Base-by-base conservation (phyloP, 2,113 vertebrate genomes). In the Rhynchomys soricoides region DNA sequence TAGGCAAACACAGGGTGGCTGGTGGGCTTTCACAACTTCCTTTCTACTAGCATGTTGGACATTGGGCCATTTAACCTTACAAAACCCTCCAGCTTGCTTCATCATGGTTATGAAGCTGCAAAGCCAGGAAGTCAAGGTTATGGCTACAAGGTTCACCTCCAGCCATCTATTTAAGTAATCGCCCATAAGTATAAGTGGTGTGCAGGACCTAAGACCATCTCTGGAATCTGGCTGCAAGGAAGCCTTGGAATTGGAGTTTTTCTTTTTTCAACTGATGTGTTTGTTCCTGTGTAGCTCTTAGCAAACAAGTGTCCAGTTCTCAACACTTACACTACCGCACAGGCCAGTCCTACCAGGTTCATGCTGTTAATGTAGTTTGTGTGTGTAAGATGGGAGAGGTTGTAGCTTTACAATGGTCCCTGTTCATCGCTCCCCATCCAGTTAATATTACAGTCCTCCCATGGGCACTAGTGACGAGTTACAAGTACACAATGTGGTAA, bases 161-260 rank as follows among this genome's bases (percentile, higher is more conserved):
- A 66, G 71, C 3, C 7, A 68, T 43, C 37, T 0, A 3, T 31
- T 62, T 50, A 10, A 37, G 78, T 43, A 75, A 37, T 19, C 50
- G 85, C 75, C 78, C 10, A 7, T 4, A 22, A 45, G 64, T 29
- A 1, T 4, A 37, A 45, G 22, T 71, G 62, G 17, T 79, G 55
- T 68, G 78, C 29, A 24, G 52, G 22, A 73, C n/a, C 40, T 66
- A 40, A 77, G 85, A 50, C 71, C 95, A 78, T 43, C n/a, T 55
- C 43, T 64, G 82, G 68, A 89, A 57, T 50, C 64, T 92, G 70
- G 62, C n/a, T 87, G 34, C n/a, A 68, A 97, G 13, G 57, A 19
- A 43, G 43, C 83, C 66, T 94, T 70, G 79, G 96, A 50, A 85
- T 50, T 91, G 22, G 34, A 79, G 62, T 45, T 68, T 96, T 89